These are phyloP conservation scores for Struthidea cinerea DNA, from an alignment of 2,113 vertebrate species.

Conservation along the genomic window DNA sequence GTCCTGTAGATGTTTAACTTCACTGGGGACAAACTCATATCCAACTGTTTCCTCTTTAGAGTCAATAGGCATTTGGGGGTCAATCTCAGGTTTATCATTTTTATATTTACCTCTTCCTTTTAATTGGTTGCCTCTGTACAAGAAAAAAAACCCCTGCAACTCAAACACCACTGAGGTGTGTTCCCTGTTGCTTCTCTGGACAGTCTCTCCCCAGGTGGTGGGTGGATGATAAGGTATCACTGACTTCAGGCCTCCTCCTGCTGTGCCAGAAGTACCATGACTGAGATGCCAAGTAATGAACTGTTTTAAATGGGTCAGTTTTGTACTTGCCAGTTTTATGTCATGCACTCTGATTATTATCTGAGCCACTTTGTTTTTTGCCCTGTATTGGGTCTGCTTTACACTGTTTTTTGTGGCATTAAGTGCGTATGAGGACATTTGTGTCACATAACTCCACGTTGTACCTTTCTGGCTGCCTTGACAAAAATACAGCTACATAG, in stretches of 20 bases:
- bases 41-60: not conserved
- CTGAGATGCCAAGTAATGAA: not conserved
- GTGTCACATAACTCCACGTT: rapidly evolving
- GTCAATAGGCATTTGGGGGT: not conserved
- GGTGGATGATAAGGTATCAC: not conserved
- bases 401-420: not conserved
- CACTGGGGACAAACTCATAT: not conserved
- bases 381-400: not conserved
- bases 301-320: not conserved
- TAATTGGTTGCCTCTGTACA: not conserved
- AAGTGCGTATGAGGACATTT: not conserved
- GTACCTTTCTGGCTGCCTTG: not conserved
- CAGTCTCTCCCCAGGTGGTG: not conserved
- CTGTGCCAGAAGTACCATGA: not conserved
- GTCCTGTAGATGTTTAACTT: not conserved
- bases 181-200: not conserved
- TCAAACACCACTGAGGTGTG: not conserved
- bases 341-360: not conserved
- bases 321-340: not conserved
- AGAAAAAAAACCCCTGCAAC: rapidly evolving
- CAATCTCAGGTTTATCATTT: not conserved
- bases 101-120: not conserved
- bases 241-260: not conserved
- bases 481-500: not conserved
- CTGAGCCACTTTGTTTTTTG: not conserved